Percentiles rank a stretch among this genome's conserved stretches.
phyloP scores from a whole-genome alignment of 1,140 invertebrate species.

The Neelides sp. region DNA sequence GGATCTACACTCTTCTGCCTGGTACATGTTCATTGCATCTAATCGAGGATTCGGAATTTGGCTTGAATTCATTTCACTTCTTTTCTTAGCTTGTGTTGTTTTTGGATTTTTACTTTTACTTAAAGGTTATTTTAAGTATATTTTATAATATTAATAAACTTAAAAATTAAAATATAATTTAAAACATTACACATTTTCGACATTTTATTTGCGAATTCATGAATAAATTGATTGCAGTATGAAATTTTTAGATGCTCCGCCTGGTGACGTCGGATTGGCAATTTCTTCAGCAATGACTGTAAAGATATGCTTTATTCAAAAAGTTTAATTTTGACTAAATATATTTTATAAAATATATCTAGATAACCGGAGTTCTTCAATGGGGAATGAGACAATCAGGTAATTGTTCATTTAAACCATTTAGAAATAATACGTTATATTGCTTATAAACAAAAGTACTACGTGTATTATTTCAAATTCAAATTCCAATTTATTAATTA shows the following conservation, averaged over 20 bases:
- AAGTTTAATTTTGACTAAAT: not conserved
- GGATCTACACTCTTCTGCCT: constrained; percentile 53
- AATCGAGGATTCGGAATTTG: constrained; percentile 34
- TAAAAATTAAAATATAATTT: too few species aligned
- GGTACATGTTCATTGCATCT: constrained; percentile 48
- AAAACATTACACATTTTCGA: not conserved
- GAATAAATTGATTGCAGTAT: constrained; percentile 1
- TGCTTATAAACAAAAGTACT: too few species aligned
- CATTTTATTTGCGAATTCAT: not conserved
- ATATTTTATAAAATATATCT: not conserved
- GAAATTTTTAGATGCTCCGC: not conserved
- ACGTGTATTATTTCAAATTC: too few species aligned
- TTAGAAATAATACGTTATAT: too few species aligned
- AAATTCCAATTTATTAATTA: too few species aligned
- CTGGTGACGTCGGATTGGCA: constrained; percentile 24
- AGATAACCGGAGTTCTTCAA: constrained; percentile 42
- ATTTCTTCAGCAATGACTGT: constrained; percentile 26
- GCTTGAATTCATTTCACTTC: constrained; percentile 14
- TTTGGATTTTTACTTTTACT: constrained; percentile 17
- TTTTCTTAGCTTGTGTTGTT: constrained; percentile 14
- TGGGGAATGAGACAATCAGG: constrained; percentile 62
- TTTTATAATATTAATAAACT: too few species aligned
- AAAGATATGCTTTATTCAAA: not conserved
- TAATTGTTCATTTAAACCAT: too few species aligned
- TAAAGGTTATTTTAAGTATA: constrained; percentile 7